These are phyloP conservation scores for Alethe castanea DNA, from an alignment of 2,113 vertebrate genomes.

Conservation along the genomic window DNA sequence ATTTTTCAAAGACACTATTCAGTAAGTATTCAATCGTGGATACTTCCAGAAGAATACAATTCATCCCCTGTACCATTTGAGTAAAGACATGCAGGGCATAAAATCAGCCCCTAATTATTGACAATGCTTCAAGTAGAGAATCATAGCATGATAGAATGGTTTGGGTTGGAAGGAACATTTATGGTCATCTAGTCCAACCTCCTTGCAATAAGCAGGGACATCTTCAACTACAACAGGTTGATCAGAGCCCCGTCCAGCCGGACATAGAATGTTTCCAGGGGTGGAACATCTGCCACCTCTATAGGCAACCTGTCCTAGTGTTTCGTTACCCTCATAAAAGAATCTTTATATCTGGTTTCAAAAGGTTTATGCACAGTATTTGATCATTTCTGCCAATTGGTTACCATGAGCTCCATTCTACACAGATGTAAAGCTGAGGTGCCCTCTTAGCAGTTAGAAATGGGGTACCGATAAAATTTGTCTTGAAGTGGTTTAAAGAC, in stretches of 20 bases:
- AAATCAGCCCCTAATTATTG: not conserved
- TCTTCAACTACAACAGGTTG: not conserved
- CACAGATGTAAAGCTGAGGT: not conserved
- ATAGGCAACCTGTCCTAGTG: not conserved
- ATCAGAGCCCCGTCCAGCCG: accelerated
- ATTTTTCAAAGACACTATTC: not conserved
- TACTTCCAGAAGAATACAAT: not conserved
- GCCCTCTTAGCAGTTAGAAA: not conserved
- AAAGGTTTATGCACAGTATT: not conserved
- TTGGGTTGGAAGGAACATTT: not conserved
- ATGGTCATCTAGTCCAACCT: not conserved
- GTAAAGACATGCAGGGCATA: not conserved
- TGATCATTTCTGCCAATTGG: not conserved
- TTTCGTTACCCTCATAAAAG: not conserved
- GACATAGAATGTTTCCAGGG: not conserved
- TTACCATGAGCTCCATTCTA: not conserved
- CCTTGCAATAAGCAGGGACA: not conserved
- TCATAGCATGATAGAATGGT: not conserved
- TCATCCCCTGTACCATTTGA: not conserved
- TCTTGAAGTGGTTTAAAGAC: not conserved
- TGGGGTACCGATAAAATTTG: not conserved
- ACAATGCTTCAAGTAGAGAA: not conserved
- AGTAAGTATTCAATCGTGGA: not conserved
- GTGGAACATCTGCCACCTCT: not conserved
- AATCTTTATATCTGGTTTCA: not conserved